A percentile compares a stretch with the other conserved stretches of the same genome.
These are phyloP conservation scores for Tachypleus tridentatus DNA, from an alignment of 1,140 invertebrate genomes.

Conservation along the genomic window DNA sequence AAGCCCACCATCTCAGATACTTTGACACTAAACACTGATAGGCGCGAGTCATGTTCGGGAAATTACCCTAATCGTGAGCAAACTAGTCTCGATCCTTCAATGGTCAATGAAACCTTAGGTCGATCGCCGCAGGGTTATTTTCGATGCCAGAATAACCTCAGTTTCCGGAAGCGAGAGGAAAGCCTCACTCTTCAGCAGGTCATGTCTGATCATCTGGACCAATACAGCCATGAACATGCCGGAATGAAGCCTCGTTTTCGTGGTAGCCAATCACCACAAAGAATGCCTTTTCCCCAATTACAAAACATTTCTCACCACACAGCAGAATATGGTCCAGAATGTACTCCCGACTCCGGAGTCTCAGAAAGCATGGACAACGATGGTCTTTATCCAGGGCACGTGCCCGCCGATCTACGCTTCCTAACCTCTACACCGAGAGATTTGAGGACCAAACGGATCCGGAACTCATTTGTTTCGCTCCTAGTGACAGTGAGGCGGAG, in stretches of 20 bases:
- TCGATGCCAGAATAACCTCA: too few species aligned
- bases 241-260: neutral
- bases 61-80: too few species aligned
- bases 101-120: too few species aligned
- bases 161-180: too few species aligned
- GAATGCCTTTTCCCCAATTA: too few species aligned
- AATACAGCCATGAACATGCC: neutral
- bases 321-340: constrained; percentile 25
- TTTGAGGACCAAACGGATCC: neutral
- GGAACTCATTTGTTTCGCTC: neutral
- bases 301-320: neutral
- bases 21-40: too few species aligned
- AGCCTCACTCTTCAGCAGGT: neutral
- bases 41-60: too few species aligned
- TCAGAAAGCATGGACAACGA: constrained; percentile 30
- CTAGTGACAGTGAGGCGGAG: constrained; percentile 2
- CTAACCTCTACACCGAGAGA: neutral
- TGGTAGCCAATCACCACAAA: too few species aligned
- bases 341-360: constrained; percentile 37
- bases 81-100: too few species aligned
- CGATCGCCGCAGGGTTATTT: too few species aligned
- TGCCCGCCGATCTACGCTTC: constrained; percentile 7
- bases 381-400: constrained; percentile 11
- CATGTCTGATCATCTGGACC: constrained; percentile 3
- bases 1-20: too few species aligned